Base-by-base conservation (phyloP, 2,888 invertebrate species). In the Pristionchus mayeri region DNA sequence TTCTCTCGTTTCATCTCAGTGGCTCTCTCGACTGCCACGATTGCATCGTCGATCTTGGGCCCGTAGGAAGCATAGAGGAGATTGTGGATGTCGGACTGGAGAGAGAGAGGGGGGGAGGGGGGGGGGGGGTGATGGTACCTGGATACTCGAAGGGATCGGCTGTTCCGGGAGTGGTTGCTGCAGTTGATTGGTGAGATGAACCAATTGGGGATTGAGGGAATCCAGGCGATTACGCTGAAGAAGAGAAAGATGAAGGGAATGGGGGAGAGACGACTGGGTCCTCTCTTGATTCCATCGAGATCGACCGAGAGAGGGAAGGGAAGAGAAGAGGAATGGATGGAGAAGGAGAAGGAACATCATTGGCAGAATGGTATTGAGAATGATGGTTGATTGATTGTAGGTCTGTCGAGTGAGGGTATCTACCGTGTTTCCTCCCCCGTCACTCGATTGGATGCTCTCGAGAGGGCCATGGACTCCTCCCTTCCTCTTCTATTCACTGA, bases 381-480 rank as follows among this genome's bases (percentile, higher is more conserved):
- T 67, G 27, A 21, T 37, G n/a, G n/a, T 67, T 30, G 18, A 40
- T 67, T 67, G 37, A 16, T 71, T 88, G 40, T 52, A 92, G 92
- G 92, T 11, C 85, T 92, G 30, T 44, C 82, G 1, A 67, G 87
- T 60, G 93, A 93, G 82, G 93, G 93, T 83, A 92, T 93, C 82
- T 93, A 92, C 86, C 89, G 93, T 4, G 85, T 93, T n/a, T 91
- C 91, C 11, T 89, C 91, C 18, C 89, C 92, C 18, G 90, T 90
- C 83, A 86, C 88, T 27, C 85, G 90, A 21, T 84, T 93, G 52
- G 91, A 92, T 85, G 91, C 90, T 44, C 79, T 92, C 86, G 91
- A 91, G 83, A 81, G 85, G 24, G 30, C 84, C 37, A 87, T 89
- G n/a, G 91, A 92, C 84, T 24, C 24, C 24, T 84, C 85, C 24